Evolutionary conservation across 2,113 vertebrate species (phyloP), one percentile per base, ranked within the genome.

Genomic region (Sylvicapra grimmia): DNA sequence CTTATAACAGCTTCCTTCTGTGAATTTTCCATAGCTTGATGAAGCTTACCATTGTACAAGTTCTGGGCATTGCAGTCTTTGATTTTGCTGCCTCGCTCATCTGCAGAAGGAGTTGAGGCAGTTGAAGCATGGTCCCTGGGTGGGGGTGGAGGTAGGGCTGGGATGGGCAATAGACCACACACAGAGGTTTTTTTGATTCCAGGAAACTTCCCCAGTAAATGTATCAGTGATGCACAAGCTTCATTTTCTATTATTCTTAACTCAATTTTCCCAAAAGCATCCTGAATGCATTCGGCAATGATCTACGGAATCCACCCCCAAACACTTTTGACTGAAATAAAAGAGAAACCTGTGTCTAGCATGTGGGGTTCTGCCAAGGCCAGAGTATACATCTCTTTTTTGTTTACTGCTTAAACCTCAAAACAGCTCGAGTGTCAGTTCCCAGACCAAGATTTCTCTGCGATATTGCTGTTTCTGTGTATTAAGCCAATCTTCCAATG

Each of bases 1-100:
- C 54, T 96, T 88, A 27, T 96, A 97, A 98, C 89, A 75, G 68
- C 92, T 97, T 97, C 94, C 96, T 98, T 97, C 94, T 95, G 97
- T 93, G 95, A 88, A 88, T 95, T 96, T 96, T 94, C 84, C 86
- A 93, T 3, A 82, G 27, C 84, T 65, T 56, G 83, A 92, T 25
- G 40, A 77, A 89, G 44, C 56, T 94, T 63, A 72, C 87, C 65
- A 95, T 10, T 86, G 23, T 33, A 51, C 8, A 56, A 27, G 27
- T 40, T 75, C 31, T 93, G 31, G 68, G 63, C 27, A 89, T 33
- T 53, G 6, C 27, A 9, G 16, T 75, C 68, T 94, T 72, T 83
- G 16, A 58, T 86, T 93, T 90, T 83, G 29, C 61, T 31, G 31
- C 33, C 40, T 86, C 77, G 14, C 72, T 89, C 31, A 12, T n/a